Base-by-base conservation (phyloP, 2,797 vertebrate species). In the Etheostoma perlongum region DNA sequence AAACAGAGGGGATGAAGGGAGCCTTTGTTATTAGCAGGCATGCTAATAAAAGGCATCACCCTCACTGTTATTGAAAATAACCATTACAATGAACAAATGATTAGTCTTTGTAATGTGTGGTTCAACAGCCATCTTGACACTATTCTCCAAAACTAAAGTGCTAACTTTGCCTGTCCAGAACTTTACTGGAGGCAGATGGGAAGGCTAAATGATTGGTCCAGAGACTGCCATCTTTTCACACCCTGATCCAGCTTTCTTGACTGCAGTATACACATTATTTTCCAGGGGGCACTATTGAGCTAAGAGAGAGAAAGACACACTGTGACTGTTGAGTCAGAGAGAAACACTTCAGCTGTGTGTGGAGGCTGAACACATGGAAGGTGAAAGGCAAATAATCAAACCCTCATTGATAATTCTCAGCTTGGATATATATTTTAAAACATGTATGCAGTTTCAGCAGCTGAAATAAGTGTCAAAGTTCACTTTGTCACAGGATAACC, bases 241-340 rank as follows among this genome's bases (percentile, higher is more conserved):
- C 30, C 27, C 62, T 68, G 7, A 52, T 54, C 59, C 67, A 72
- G 21, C 65, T 72, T 42, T 18, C 12, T 30, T 61, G 59, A 52
- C 27, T 91, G 91, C 90, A 92, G 67, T 93, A 44, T 85, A 77
- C 5, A 65, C 10, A 63, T 6, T 67, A 12, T 70, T 53, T 89
- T 93, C 91, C 91, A 95, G 95, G 93, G 94, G 94, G 95, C 95
- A 95, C 72, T 95, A 91, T 96, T 95, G 91, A 95, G 85, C 95
- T 87, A 73, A 89, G 81, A 92, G 87, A 93, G 72, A 86, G 59
- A 64, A 3, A 12, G 36, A 53, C 25, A 19, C 21, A 52, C 16
- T 9, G 10, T 36, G 64, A 85, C 66, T 78, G 60, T 71, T 70
- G 70, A 90, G 80, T 74, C 80, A 71, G 74, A 61, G 54, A 84